phyloP scores from a whole-genome alignment of 1,140 invertebrate species.

The Drosophila trapezifrons region DNA sequence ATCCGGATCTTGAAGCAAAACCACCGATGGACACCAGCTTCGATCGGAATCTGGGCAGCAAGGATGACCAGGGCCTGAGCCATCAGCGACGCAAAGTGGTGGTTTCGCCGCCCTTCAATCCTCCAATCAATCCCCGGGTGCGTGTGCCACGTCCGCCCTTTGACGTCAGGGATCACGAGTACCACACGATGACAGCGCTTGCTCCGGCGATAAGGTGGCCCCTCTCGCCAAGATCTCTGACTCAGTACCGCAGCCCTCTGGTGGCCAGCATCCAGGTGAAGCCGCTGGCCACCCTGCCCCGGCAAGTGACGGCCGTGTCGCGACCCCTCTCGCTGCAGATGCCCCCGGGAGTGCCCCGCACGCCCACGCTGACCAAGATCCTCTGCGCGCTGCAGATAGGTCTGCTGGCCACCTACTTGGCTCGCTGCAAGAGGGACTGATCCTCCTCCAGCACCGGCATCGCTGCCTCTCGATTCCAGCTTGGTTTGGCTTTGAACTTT shows the following conservation, averaged over 20 bases:
- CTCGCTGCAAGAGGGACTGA: constrained; percentile 25
- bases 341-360: constrained; percentile 24
- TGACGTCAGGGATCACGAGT: constrained; percentile 66
- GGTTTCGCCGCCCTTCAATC: constrained; percentile 40
- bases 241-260: neutral
- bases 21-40: constrained; percentile 10
- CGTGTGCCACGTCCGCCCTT: constrained; percentile 62
- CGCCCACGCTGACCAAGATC: constrained; percentile 27
- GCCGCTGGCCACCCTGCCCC: constrained; percentile 1
- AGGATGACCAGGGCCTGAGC: neutral
- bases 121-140: constrained; percentile 63
- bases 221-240: neutral
- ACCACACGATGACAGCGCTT: constrained; percentile 42
- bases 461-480: neutral
- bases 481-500: neutral
- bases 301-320: neutral
- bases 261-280: constrained; percentile 7
- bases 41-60: neutral
- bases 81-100: constrained; percentile 23
- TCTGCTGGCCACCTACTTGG: constrained; percentile 43
- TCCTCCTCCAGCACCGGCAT: neutral
- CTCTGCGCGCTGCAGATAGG: constrained; percentile 57
- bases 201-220: constrained; percentile 5
- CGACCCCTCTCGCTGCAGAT: constrained; percentile 15
- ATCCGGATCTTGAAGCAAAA: neutral